Base-by-base conservation (phyloP, 1,140 invertebrate genomes). In the Phortica variegata region DNA sequence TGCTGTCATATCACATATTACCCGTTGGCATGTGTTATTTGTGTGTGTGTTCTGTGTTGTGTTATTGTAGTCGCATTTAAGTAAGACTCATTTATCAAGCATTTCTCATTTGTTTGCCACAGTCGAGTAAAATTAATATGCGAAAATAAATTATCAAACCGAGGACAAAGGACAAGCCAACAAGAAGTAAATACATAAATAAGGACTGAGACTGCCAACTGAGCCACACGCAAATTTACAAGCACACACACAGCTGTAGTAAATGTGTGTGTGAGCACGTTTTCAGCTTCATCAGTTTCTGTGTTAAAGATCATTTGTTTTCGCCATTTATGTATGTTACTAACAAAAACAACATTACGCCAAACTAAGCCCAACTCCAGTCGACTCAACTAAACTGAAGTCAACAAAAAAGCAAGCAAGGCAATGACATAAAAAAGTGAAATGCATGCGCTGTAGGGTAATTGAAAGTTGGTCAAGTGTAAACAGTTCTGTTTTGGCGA, bases 61-160 rank as follows among this genome's bases (percentile, higher is more conserved):
- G n/a, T n/a, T n/a, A n/a, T 26, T 26, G 23, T 26, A 26, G 5
- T 6, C 23, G 53, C 60, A 51, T 58, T 69, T 58, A 69, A 69
- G 65, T 60, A 47, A 36, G 32, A 57, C 60, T 63, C 63, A 68
- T 68, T 68, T 68, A 68, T 68, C 63, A 68, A 65, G 68, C 59
- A 68, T 69, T 68, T 63, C 60, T 52, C 63, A 58, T 66, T 68
- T 60, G 45, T 49, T 55, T 26, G 32, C 32, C 32, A 13, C 32
- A 34, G 32, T n/a, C 9, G 9, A 34, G 32, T 34, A 66, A 60
- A 68, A 68, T 68, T 68, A 68, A 68, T 69, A 68, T 68, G 65
- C 65, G 63, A 68, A 68, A 68, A 68, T 68, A 68, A 68, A 68
- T 68, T 68, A 68, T 68, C 65, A 60, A 66, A 49, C 65, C 65